Evolutionary conservation across 2,113 vertebrate species (phyloP).

Genomic region (Eretmochelys imbricata): DNA sequence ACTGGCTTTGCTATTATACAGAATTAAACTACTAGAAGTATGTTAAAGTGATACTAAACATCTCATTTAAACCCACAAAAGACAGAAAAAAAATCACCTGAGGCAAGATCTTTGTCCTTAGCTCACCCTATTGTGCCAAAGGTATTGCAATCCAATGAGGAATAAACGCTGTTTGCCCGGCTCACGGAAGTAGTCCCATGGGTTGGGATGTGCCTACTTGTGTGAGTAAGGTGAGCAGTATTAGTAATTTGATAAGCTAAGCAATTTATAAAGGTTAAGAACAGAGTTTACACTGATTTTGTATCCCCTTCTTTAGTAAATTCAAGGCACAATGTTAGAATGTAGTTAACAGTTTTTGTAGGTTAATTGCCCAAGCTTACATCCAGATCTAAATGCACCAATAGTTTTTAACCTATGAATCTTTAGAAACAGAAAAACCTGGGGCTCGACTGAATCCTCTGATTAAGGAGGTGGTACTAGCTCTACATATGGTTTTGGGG

Average conservation of each 20-base stretch:
- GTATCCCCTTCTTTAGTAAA: neutral
- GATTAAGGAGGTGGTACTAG: neutral
- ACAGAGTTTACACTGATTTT: neutral
- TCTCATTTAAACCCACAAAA: conserved; percentile 65
- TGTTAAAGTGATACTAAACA: conserved; percentile 66
- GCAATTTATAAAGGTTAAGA: neutral
- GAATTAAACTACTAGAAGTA: conserved; percentile 65
- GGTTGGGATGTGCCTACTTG: conserved; percentile 8
- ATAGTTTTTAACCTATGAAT: neutral
- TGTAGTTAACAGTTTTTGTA: fast-evolving
- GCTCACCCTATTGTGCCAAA: conserved; percentile 56
- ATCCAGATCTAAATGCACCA: neutral
- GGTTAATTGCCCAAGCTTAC: neutral
- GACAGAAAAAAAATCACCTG: conserved; percentile 57
- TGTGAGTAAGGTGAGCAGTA: conserved; percentile 31
- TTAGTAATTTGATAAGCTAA: neutral
- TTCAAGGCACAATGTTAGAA: neutral
- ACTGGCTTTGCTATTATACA: conserved; percentile 68
- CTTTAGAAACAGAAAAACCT: neutral
- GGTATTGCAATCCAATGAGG: conserved; percentile 43
- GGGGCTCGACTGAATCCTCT: neutral
- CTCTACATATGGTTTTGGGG: neutral
- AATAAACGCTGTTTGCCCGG: conserved; percentile 54
- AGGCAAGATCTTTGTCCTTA: conserved; percentile 52
- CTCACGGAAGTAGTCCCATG: conserved; percentile 26